Percentiles rank a stretch among this genome's conserved stretches.
phyloP scores from a whole-genome alignment of 2,113 vertebrate genomes.

The Oncorhynchus masou region DNA sequence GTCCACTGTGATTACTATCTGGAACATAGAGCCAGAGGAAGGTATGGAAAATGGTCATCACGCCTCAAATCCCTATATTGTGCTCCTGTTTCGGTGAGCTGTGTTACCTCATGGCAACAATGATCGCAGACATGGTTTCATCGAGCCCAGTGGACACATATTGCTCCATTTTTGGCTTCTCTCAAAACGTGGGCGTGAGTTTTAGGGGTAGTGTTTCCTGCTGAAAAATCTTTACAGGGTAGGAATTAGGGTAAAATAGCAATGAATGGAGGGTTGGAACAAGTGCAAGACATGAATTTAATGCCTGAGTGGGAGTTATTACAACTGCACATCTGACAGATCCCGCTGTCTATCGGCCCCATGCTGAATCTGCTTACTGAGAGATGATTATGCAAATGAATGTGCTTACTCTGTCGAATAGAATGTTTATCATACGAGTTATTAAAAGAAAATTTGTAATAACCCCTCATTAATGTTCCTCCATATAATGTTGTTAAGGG shows the following conservation, averaged over 20 bases:
- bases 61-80: conserved; percentile 44
- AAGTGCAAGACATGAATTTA: conserved; percentile 29
- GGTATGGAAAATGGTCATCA: conserved; percentile 63
- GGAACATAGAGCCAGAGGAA: conserved; percentile 48
- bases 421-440: conserved; percentile 40
- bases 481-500: conserved; percentile 43
- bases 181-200: conserved; percentile 23
- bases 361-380: conserved; percentile 47
- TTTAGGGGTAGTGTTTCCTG: conserved; percentile 38
- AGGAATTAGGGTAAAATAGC: conserved; percentile 54
- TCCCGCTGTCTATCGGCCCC: conserved; percentile 41
- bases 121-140: conserved; percentile 55
- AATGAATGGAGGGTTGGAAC: conserved; percentile 31
- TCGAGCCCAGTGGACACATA: conserved; percentile 37
- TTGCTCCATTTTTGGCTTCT: conserved; percentile 36
- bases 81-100: conserved; percentile 52
- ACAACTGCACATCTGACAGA: conserved; percentile 41
- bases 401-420: conserved; percentile 40
- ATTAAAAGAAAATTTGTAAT: conserved; percentile 46
- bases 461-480: conserved; percentile 39
- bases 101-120: conserved; percentile 45
- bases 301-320: conserved; percentile 39
- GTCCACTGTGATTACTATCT: conserved; percentile 60
- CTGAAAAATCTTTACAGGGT: conserved; percentile 39
- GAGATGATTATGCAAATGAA: conserved; percentile 58